Evolutionary conservation across 2,797 vertebrate species (phyloP).

Genomic region (Hippopotamyrus pictus): DNA sequence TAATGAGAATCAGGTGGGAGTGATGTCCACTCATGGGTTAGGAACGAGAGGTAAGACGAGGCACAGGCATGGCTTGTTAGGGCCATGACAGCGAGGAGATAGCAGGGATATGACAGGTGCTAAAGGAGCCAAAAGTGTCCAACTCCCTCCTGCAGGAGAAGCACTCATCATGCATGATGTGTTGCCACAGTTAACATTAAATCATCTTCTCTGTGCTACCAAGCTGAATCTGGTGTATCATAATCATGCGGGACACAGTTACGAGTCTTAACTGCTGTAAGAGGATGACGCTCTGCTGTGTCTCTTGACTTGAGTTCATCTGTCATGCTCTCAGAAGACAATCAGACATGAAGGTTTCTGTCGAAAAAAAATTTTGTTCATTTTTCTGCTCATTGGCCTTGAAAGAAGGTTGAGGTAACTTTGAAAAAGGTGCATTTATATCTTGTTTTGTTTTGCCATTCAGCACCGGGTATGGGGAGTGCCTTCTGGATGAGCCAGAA

Average conservation of each 20-base stretch:
- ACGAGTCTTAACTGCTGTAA: neutral
- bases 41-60: neutral
- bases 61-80: neutral
- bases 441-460: constrained; percentile 4
- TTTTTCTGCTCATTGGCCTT: neutral
- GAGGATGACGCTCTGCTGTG: neutral
- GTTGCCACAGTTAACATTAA: neutral
- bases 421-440: neutral
- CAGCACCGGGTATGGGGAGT: constrained; percentile 92
- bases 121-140: neutral
- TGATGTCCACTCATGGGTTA: neutral
- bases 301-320: neutral
- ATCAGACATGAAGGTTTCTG: neutral
- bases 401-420: neutral
- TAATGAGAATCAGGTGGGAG: neutral
- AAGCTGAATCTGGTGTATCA: neutral
- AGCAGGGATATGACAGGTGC: neutral
- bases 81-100: neutral
- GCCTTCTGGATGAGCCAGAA: constrained; percentile 84
- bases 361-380: neutral
- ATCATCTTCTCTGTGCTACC: neutral
- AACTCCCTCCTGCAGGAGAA: neutral
- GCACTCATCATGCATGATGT: neutral
- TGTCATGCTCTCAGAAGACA: neutral
- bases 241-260: neutral